Evolutionary conservation across 2,113 vertebrate species (phyloP), one percentile per base, ranked within the genome.

Genomic region (Neopipo cinnamomea): DNA sequence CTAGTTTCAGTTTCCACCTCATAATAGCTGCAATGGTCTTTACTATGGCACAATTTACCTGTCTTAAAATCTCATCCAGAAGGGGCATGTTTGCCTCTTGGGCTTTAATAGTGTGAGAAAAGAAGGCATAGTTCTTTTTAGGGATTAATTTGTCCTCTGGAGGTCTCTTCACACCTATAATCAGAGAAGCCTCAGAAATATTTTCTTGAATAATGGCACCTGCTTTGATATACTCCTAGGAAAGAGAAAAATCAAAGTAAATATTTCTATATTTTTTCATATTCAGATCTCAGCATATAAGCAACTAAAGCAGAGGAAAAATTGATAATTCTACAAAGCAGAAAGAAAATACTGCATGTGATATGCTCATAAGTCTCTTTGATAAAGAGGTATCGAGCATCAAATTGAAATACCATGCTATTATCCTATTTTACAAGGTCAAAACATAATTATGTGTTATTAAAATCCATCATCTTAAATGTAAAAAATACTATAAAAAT

Each of bases 41-140:
- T 5, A 0, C 79, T 59, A 61, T 17, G 39, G 58, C 39, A 47
- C 35, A 46, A 91, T 73, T 96, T 98, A 99, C 99, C 98, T 99
- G 98, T 94, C 97, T 99, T 66, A 99, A 97, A 81, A 99, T 95
- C 89, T 99, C 99, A 88, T 99, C 99, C 96, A 99, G 91, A 46
- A 99, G 98, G 15, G 97, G 95, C 99, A 99, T 99, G 95, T 99
- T 99, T 85, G 99, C 98, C 91, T 99, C 99, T 92, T 99, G 99
- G 56, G 99, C 99, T 96, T 99, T 99, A 96, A 99, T 99, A 73
- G 99, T 99, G 95, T 99, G 99, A 13, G 99, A 99, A 90, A 99
- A 99, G 89, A 99, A 99, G 12, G 99, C 99, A 23, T 99, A 99
- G 3, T 99, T 99, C 97, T 99, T 99, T 93, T 84, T 98, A 68